A percentile compares a stretch with the other conserved stretches of the same genome.
phyloP scores from a whole-genome alignment of 1,140 invertebrate genomes.

The Drosophila trapezifrons region DNA sequence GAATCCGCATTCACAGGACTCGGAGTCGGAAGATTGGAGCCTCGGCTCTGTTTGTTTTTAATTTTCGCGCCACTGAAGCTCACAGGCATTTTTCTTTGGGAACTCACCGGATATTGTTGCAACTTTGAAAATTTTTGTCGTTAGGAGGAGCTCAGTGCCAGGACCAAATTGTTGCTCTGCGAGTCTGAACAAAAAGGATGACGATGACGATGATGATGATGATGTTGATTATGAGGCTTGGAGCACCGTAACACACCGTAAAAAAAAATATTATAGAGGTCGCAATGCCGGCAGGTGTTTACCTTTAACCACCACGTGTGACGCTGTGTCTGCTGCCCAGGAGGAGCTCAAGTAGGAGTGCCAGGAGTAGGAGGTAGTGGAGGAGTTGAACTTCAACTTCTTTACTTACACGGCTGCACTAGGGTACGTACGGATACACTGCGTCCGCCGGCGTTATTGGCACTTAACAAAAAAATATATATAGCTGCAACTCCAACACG shows the following conservation, averaged over 20 bases:
- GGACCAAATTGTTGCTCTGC: slow-evolving; percentile 4
- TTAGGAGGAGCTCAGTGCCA: neutral
- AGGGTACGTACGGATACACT: slow-evolving; percentile 2
- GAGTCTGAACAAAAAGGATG: slow-evolving; percentile 1
- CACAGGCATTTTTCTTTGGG: no score
- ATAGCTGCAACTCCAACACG: slow-evolving; percentile 13
- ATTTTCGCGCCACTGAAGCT: slow-evolving; percentile 13
- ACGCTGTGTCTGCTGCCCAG: no score
- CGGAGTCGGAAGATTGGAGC: neutral
- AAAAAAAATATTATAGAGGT: slow-evolving; percentile 8
- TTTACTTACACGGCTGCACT: slow-evolving; percentile 21
- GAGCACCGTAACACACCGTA: slow-evolving; percentile 16
- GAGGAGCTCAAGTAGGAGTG: no score
- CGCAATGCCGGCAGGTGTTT: slow-evolving; percentile 13
- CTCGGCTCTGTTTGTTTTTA: slow-evolving; percentile 1
- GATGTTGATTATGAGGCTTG: neutral
- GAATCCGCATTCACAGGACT: neutral
- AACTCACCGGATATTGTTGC: slow-evolving; percentile 7
- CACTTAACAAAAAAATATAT: slow-evolving; percentile 11
- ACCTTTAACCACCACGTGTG: no score
- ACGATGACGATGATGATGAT: neutral
- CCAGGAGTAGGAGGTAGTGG: neutral
- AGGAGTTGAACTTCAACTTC: slow-evolving; percentile 3
- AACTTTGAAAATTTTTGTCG: neutral
- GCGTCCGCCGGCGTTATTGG: slow-evolving; percentile 10